These are phyloP conservation scores for Frankliniella intonsa DNA, from an alignment of 2,888 invertebrate species.

Conservation along the genomic window DNA sequence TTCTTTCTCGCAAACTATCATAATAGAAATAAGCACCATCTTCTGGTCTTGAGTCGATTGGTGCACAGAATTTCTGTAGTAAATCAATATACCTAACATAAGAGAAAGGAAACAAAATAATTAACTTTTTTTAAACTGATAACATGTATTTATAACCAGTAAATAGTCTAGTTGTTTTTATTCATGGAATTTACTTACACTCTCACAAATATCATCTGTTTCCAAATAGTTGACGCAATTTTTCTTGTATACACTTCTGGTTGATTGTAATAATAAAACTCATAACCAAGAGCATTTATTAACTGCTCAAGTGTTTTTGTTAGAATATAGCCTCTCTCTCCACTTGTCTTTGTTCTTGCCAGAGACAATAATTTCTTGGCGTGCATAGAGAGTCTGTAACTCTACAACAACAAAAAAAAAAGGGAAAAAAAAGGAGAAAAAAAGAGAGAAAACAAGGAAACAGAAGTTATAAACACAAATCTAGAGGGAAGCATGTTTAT, in stretches of 20 bases:
- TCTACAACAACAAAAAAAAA: not conserved
- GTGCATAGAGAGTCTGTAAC: not conserved
- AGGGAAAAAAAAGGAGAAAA: not conserved
- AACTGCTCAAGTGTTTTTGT: not conserved
- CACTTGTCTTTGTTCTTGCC: not conserved
- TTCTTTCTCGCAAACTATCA: too few species aligned
- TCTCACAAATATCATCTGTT: constrained; percentile 1
- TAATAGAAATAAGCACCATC: too few species aligned
- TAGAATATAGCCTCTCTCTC: too few species aligned
- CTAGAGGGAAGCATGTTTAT: not conserved
- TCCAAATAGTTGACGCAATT: not conserved
- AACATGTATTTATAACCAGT: not conserved
- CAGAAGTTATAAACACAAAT: not conserved
- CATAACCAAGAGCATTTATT: not conserved
- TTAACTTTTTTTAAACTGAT: not conserved
- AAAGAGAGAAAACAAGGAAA: not conserved
- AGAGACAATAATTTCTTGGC: not conserved
- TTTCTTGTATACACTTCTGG: not conserved
- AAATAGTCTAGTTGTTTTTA: not conserved
- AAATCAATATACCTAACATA: not conserved
- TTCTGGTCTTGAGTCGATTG: not conserved
- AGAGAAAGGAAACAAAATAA: not conserved
- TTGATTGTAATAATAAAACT: not conserved
- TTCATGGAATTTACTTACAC: not conserved
- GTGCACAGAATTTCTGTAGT: not conserved